Percentiles rank a stretch among this genome's conserved stretches.
These are phyloP conservation scores for Diogma glabrata DNA, from an alignment of 2,888 invertebrate species.

Conservation along the genomic window DNA sequence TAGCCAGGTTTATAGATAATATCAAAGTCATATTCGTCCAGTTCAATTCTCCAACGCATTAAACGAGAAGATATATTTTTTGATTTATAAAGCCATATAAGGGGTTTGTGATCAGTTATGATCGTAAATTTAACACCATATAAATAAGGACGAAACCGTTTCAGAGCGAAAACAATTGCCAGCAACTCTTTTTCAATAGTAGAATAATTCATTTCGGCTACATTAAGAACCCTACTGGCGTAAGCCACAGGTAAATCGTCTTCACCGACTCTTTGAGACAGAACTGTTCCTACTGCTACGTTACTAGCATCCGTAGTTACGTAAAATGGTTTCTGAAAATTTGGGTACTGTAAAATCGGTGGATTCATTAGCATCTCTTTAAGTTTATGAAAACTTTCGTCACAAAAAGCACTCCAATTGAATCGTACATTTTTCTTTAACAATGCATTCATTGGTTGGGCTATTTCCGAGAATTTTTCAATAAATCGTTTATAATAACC, in stretches of 20 bases:
- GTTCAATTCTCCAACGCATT: no score
- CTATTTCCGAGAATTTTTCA: not conserved
- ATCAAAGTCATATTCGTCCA: no score
- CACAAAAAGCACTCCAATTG: not conserved
- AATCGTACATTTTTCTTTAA: not conserved
- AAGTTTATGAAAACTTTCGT: no score
- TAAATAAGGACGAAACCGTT: not conserved
- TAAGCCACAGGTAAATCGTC: not conserved
- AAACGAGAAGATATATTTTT: conserved; percentile 24
- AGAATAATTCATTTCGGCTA: no score
- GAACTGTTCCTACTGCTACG: not conserved
- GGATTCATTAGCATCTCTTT: no score
- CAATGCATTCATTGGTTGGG: not conserved
- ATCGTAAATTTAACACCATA: not conserved
- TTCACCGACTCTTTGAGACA: not conserved
- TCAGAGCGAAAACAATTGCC: not conserved
- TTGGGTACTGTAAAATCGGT: not conserved
- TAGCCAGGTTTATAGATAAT: no score
- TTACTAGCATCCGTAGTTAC: not conserved
- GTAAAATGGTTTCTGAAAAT: not conserved
- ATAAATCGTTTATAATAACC: not conserved
- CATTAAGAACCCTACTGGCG: not conserved
- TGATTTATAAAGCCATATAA: conserved; percentile 17
- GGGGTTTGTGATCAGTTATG: not conserved
- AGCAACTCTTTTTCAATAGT: not conserved